Conservation (phyloP, 35 echinoderm and acorn worm species). For the Amphiura filiformis region DNA sequence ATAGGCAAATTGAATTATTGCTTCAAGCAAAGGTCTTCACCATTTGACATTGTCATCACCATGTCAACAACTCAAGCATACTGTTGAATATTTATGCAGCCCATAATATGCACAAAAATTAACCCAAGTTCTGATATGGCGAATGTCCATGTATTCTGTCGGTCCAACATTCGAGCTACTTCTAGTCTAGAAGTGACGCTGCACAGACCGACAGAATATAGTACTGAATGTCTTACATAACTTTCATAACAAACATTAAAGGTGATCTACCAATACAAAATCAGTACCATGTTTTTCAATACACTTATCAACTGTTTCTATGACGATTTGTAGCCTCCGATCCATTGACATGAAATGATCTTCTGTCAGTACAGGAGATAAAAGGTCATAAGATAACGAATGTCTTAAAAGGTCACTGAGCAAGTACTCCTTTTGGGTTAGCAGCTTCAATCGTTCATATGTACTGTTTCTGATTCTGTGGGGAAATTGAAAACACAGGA, state of each 20-base stretch:
- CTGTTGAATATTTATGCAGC: too few relatives aligned
- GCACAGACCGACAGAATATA: too few relatives aligned
- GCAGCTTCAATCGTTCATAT: constrained; percentile 39
- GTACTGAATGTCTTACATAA: neutral
- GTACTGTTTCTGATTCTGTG: constrained; percentile 64
- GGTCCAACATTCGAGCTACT: too few relatives aligned
- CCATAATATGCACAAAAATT: too few relatives aligned
- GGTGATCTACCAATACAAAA: constrained; percentile 37
- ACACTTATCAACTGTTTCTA: constrained; percentile 38
- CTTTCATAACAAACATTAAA: neutral
- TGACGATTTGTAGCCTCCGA: constrained; percentile 43
- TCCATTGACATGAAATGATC: constrained; percentile 47
- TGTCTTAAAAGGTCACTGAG: constrained; percentile 58
- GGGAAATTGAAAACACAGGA: neutral
- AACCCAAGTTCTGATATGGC: too few relatives aligned
- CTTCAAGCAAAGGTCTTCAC: too few relatives aligned
- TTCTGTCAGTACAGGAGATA: constrained; percentile 70
- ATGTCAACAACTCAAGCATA: too few relatives aligned
- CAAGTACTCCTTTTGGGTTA: constrained; percentile 6
- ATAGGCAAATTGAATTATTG: too few relatives aligned
- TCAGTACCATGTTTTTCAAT: constrained; percentile 12
- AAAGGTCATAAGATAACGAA: constrained; percentile 50
- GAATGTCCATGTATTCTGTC: too few relatives aligned
- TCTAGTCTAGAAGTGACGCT: too few relatives aligned
- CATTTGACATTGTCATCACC: too few relatives aligned